Percentiles rank a stretch among this genome's conserved stretches.
Evolutionary conservation across 2,888 invertebrate species (phyloP).

Genomic region (Phorcus lineatus): DNA sequence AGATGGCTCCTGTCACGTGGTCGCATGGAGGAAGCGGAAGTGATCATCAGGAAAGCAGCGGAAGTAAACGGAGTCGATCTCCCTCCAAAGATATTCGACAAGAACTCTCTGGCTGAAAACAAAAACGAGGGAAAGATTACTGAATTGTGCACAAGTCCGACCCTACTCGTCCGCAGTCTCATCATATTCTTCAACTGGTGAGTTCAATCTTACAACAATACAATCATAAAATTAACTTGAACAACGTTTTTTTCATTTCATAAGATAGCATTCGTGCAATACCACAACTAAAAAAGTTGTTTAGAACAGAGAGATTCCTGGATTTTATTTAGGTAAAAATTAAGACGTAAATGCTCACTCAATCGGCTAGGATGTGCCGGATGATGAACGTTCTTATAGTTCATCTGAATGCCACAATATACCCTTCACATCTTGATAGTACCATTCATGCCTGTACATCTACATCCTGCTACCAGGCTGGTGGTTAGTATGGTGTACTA

Average conservation of each 20-base stretch:
- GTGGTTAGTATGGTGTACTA: constrained; percentile 66
- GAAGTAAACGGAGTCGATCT: constrained; percentile 37
- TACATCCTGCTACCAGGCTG: constrained; percentile 43
- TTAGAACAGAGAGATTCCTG: too few relatives aligned
- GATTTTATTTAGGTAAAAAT: too few relatives aligned
- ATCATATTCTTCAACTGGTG: constrained; percentile 37
- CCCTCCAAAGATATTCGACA: constrained; percentile 29
- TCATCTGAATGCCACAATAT: too few relatives aligned
- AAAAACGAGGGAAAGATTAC: constrained; percentile 22
- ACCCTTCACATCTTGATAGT: too few relatives aligned
- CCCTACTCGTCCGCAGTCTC: constrained; percentile 23
- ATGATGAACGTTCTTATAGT: too few relatives aligned
- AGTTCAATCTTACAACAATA: not conserved
- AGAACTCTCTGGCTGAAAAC: constrained; percentile 26
- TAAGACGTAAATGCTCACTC: too few relatives aligned
- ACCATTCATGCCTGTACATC: too few relatives aligned
- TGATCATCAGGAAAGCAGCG: constrained; percentile 34
- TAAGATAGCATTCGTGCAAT: too few relatives aligned
- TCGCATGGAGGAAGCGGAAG: constrained; percentile 29
- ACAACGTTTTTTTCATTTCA: too few relatives aligned
- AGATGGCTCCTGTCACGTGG: constrained; percentile 41
- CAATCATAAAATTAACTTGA: too few relatives aligned
- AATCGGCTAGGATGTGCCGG: too few relatives aligned
- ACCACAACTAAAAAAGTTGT: too few relatives aligned
- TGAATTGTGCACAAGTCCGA: constrained; percentile 26